These are phyloP conservation scores for Pasiphila rectangulata DNA, from an alignment of 2,888 invertebrate genomes.

Conservation along the genomic window DNA sequence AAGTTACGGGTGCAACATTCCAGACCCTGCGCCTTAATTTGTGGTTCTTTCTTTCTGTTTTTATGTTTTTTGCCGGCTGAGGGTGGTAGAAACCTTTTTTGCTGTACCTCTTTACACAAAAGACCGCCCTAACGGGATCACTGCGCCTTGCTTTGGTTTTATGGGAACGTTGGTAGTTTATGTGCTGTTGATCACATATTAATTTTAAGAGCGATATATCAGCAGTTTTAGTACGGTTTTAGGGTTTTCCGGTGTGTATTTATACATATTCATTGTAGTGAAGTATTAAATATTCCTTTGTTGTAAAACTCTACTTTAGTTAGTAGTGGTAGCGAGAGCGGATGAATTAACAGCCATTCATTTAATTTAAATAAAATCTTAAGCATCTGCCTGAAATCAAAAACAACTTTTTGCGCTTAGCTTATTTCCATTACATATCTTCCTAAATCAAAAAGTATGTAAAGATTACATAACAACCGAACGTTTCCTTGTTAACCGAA, in stretches of 20 bases:
- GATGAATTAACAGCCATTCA: no score
- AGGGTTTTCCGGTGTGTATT: conserved; percentile 14
- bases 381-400: no score
- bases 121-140: conserved; percentile 72
- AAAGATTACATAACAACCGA: no score
- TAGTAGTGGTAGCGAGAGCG: no score
- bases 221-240: conserved; percentile 17
- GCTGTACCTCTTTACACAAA: conserved; percentile 54
- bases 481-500: background rate
- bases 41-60: conserved; percentile 71
- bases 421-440: no score
- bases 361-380: no score
- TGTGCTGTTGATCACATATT: conserved; percentile 28
- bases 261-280: conserved; percentile 6
- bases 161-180: conserved; percentile 30
- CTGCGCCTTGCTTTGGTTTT: conserved; percentile 40
- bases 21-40: conserved; percentile 70
- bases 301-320: background rate
- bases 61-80: conserved; percentile 66
- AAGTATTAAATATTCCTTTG: background rate
- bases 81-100: conserved; percentile 71
- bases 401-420: no score
- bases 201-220: conserved; percentile 15
- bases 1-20: conserved; percentile 75
- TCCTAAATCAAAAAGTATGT: no score